Base-by-base conservation (phyloP, 2,113 vertebrate genomes). In the Hymenochirus boettgeri region DNA sequence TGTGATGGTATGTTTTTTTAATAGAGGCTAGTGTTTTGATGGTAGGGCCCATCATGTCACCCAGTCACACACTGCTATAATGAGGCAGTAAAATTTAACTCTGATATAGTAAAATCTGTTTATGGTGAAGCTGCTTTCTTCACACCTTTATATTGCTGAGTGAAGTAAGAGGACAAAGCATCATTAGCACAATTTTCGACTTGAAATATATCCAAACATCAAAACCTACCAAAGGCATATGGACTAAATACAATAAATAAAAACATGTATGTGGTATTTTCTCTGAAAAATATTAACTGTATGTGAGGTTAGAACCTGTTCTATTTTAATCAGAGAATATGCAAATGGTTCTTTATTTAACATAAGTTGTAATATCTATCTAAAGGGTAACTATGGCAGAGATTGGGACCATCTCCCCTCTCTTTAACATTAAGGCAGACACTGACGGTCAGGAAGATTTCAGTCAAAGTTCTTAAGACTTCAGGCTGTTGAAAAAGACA, bases 71-170 rank as follows among this genome's bases (percentile, higher is more conserved):
- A 64, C 76, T 81, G 74, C 61, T 69, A 77, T 88, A 89, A 89
- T 88, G 82, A 89, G 86, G 80, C 71, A 76, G 78, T 88, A 89
- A 89, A 89, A 88, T 85, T 85, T 85, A 84, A 87, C 84, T 84
- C 84, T 88, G 84, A 86, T 88, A 88, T 83, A 86, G 84, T 90
- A 89, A 89, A 88, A 84, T 86, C 84, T 83, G 85, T 88, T 88
- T 88, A 88, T 85, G 71, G 76, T 48, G 56, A 67, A 59, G 56
- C 56, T 59, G 64, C 56, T 59, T 67, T 67, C 59, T 59, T 53
- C 56, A 59, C 64, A 67, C 64, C 33, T 17, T 67, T 67, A 59
- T 67, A 67, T 67, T 51, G 57, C 46, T 59, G 17, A 59, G 24
- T 58, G 42, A 59, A 52, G 22, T 39, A 37, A 53, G 23, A 22